Evolutionary conservation across 2,797 vertebrate genomes (phyloP), one percentile per base, ranked within the genome.

Genomic region (Amazonetta brasiliensis): DNA sequence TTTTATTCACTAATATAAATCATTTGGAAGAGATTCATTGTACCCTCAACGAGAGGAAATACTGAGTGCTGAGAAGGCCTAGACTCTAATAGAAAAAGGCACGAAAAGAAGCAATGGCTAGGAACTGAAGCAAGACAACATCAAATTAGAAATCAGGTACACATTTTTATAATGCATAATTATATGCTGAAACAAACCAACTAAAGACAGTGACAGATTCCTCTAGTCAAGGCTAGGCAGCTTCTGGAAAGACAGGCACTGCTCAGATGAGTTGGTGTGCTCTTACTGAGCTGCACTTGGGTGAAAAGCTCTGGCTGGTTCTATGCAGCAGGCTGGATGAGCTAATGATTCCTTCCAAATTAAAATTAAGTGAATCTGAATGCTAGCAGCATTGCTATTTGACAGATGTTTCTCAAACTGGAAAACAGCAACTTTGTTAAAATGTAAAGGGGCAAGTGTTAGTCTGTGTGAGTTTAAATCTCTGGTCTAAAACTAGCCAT

Each of bases 141-240:
- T 63, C 26, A 43, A 69, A 69, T 84, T 64, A 59, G 63, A 84
- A 86, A 84, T 54, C 35, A 67, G 46, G 31, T 31, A 54, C 28
- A 22, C 16, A 12, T 82, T 92, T 95, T 87, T 93, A 92, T 92
- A 92, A 89, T 79, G 20, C 21, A n/a, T 90, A 71, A 87, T 25
- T 89, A 20, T 31, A 26, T 63, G 5, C 33, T 9, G 35, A 67
- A 89, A 67, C 44, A 86, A 84, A 83, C 56, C n/a, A 95, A 67
- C 26, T 25, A 35, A 25, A 52, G 31, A 37, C 64, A 83, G n/a
- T 25, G 26, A 52, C 16, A 63, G 43, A 62, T 87, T 89, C 19
- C 25, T 56, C 23, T 73, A 64, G 35, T 64, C 7, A 26, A 66
- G 64, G 19, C 48, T 21, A 44, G 14, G 25, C 50, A 60, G 31